Evolutionary conservation across 2,797 vertebrate species (phyloP).

Genomic region (Chelon labrosus): DNA sequence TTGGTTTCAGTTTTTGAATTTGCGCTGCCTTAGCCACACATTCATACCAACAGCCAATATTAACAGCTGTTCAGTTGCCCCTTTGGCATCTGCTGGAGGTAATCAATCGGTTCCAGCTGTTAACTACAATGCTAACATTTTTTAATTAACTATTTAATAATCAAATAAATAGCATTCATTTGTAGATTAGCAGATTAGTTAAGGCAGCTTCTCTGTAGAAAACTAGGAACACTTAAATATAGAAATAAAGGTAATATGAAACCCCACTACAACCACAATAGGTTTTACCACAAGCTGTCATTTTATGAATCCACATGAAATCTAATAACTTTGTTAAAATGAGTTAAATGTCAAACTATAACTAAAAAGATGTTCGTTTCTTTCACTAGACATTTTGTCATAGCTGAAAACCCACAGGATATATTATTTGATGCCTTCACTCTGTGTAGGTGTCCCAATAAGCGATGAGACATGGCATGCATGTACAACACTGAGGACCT

Average conservation of each 20-base stretch:
- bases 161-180: not conserved
- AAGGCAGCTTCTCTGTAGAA: not conserved
- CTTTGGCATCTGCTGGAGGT: not conserved
- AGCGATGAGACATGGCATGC: not conserved
- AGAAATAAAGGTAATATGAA: not conserved
- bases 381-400: not conserved
- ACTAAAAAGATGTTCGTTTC: not conserved
- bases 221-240: not conserved
- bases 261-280: not conserved
- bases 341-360: not conserved
- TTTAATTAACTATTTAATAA: not conserved
- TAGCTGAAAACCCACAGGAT: not conserved
- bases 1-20: not conserved
- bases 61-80: not conserved
- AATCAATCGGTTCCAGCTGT: constrained; percentile 6
- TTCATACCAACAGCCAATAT: not conserved
- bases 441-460: not conserved
- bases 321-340: not conserved
- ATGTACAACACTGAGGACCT: not conserved
- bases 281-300: not conserved
- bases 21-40: not conserved
- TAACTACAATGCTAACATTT: not conserved
- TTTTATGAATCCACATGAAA: not conserved
- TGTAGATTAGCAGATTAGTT: not conserved
- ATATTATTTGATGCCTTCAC: not conserved